A percentile compares a stretch with the other conserved stretches of the same genome.
phyloP scores from a whole-genome alignment of 2,888 invertebrate species.

The Acrobasis consociella region DNA sequence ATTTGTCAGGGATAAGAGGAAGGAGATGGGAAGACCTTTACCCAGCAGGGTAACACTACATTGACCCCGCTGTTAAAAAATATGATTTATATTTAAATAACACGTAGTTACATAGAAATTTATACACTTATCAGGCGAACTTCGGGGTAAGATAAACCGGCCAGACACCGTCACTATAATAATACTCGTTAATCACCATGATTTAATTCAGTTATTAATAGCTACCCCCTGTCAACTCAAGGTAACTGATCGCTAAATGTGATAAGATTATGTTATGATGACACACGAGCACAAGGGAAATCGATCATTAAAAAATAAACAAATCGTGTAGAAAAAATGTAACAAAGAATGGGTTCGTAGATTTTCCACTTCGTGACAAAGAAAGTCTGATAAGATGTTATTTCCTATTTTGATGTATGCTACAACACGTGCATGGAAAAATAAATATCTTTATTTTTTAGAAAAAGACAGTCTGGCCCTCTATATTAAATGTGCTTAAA shows the following conservation, averaged over 20 bases:
- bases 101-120: no score
- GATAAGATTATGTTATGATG: no score
- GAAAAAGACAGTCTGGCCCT: no score
- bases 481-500: no score
- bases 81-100: no score
- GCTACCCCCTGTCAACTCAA: conserved; percentile 8
- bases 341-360: conserved; percentile 5
- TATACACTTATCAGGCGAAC: background rate
- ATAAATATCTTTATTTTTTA: no score
- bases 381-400: background rate
- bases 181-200: conserved; percentile 20
- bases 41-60: no score
- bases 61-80: no score
- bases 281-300: background rate
- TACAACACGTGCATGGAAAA: no score
- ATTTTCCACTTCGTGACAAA: conserved; percentile 15
- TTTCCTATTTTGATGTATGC: background rate
- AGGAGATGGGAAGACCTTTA: no score
- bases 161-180: conserved; percentile 15
- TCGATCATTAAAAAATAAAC: conserved; percentile 22
- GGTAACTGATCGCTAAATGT: conserved; percentile 17
- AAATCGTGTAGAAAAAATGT: conserved; percentile 21
- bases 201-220: conserved; percentile 4
- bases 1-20: no score
- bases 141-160: background rate